Percentiles rank a stretch among this genome's conserved stretches.
Evolutionary conservation across 1,140 invertebrate genomes (phyloP).

Genomic region (Tetramorium parvispinum): DNA sequence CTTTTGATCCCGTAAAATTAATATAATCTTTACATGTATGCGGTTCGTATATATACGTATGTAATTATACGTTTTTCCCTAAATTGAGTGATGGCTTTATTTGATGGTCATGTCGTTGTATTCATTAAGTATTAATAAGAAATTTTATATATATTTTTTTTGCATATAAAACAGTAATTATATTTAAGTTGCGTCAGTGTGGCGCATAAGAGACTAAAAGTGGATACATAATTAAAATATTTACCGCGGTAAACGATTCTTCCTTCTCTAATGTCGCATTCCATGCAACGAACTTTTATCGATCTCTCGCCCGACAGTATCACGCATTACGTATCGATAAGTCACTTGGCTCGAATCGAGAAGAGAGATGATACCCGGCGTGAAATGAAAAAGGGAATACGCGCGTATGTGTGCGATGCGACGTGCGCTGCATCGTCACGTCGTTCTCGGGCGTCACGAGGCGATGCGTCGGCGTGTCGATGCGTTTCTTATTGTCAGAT

Average conservation of each 20-base stretch:
- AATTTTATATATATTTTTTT: neutral
- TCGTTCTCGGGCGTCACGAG: constrained; percentile 60
- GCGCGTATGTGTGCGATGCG: constrained; percentile 4
- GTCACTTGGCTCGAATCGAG: neutral
- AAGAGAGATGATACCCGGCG: constrained; percentile 35
- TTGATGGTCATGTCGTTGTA: neutral
- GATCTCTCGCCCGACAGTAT: constrained; percentile 1
- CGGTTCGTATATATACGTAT: neutral
- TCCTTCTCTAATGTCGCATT: neutral
- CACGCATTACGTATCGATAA: constrained; percentile 48
- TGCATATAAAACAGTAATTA: constrained; percentile 26
- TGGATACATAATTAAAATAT: neutral
- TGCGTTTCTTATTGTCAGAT: constrained; percentile 81
- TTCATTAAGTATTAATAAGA: neutral
- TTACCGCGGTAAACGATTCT: neutral
- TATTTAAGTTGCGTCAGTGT: neutral
- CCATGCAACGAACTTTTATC: constrained; percentile 15
- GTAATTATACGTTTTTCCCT: neutral
- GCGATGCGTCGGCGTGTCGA: constrained; percentile 74
- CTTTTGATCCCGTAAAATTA: neutral
- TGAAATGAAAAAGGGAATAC: constrained; percentile 34
- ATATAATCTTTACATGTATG: neutral
- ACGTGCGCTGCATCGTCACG: constrained; percentile 72
- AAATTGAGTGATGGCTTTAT: neutral
- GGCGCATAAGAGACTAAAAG: neutral